phyloP scores from a whole-genome alignment of 2,888 invertebrate genomes.

The Eupeodes latifasciatus region DNA sequence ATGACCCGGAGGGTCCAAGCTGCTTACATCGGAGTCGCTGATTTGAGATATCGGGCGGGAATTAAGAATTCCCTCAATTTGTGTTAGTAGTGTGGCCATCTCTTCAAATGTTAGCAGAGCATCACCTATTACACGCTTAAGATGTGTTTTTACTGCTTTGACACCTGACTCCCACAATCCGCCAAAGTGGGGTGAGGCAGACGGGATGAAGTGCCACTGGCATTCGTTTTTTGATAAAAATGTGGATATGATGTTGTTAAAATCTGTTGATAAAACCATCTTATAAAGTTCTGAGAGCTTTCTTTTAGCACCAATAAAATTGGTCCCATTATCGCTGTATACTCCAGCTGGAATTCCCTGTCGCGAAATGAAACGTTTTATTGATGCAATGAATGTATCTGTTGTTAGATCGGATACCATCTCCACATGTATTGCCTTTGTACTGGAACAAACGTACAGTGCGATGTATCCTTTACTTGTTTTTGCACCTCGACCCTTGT shows the following conservation, averaged over 20 bases:
- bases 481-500: constrained; percentile 25
- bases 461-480: constrained; percentile 50
- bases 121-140: constrained; percentile 35
- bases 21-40: constrained; percentile 21
- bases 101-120: constrained; percentile 39
- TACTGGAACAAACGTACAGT: constrained; percentile 46
- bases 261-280: constrained; percentile 13
- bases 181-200: constrained; percentile 35
- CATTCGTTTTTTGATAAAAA: constrained; percentile 31
- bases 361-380: constrained; percentile 20
- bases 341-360: constrained; percentile 35
- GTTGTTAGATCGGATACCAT: constrained; percentile 26
- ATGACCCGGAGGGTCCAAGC: constrained; percentile 12
- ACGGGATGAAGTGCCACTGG: constrained; percentile 50
- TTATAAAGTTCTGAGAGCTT: constrained; percentile 32
- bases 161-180: constrained; percentile 52
- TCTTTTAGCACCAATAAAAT: constrained; percentile 35
- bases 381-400: constrained; percentile 36
- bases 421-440: constrained; percentile 47
- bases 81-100: constrained; percentile 23
- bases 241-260: constrained; percentile 5
- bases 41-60: constrained; percentile 31
- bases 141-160: constrained; percentile 46
- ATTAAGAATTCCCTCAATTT: constrained; percentile 31
- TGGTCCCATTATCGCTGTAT: constrained; percentile 25